Conservation (phyloP, 2,797 vertebrate genomes). For the Pseudotriccus pelzelni region DNA sequence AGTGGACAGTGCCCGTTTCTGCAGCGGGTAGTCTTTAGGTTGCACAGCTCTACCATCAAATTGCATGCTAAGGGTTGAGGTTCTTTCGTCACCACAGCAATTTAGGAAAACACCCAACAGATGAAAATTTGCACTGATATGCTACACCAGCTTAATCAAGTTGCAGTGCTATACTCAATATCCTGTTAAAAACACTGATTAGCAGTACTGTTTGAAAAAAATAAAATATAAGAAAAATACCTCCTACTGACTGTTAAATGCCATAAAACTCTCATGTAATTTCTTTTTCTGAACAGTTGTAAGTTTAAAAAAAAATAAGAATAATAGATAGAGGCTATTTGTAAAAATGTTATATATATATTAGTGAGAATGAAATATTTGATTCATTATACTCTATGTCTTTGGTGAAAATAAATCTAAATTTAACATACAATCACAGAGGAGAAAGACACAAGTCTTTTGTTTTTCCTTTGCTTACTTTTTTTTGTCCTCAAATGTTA, state of each 20-base stretch:
- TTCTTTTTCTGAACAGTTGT: neutral
- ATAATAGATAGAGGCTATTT: neutral
- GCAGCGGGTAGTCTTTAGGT: neutral
- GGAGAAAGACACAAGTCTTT: neutral
- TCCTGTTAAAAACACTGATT: neutral
- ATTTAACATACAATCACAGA: neutral
- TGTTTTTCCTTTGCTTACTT: neutral
- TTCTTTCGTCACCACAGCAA: rapidly evolving
- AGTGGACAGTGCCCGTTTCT: neutral
- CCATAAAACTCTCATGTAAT: neutral
- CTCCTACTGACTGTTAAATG: neutral
- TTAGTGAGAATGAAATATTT: neutral
- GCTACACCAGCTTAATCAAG: neutral
- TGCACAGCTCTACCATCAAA: neutral
- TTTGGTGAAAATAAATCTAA: neutral
- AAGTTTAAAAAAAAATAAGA: neutral
- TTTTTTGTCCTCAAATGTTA: neutral
- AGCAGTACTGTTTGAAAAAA: neutral
- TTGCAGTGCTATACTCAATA: neutral
- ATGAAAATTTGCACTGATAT: neutral
- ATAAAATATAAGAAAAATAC: neutral
- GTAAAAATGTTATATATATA: neutral
- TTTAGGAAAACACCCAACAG: neutral
- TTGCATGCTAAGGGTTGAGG: neutral
- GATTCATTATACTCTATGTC: neutral